Conservation (phyloP, 2,797 vertebrate species). For the Gallinago solitaria region DNA sequence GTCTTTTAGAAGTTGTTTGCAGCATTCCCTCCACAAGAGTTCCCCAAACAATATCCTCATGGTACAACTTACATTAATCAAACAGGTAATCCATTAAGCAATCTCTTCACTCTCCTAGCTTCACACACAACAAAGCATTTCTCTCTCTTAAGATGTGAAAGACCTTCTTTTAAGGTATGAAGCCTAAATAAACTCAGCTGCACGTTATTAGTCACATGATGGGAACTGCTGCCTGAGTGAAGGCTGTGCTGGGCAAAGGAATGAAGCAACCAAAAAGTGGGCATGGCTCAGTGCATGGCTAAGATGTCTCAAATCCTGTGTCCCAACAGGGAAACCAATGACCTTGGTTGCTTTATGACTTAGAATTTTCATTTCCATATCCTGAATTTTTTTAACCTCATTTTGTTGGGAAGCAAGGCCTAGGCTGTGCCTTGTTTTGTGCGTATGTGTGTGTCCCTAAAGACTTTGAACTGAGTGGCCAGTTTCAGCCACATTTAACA, state of each 20-base stretch:
- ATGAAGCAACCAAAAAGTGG: not conserved
- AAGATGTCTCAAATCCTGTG: not conserved
- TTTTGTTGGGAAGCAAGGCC: not conserved
- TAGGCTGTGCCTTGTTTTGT: not conserved
- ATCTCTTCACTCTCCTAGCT: not conserved
- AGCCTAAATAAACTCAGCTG: not conserved
- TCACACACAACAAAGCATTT: not conserved
- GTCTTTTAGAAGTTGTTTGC: not conserved
- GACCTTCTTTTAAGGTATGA: not conserved
- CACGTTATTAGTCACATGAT: not conserved
- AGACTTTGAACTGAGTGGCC: not conserved
- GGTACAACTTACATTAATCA: not conserved
- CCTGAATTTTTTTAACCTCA: not conserved
- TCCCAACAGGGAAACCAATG: not conserved
- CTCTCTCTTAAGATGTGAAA: not conserved
- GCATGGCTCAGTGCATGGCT: not conserved
- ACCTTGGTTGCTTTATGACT: not conserved
- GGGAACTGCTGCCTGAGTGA: not conserved
- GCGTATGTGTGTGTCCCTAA: not conserved
- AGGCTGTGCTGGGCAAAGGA: not conserved
- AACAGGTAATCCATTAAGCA: not conserved
- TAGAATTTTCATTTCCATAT: not conserved
- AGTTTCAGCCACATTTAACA: not conserved
- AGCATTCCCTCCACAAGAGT: not conserved
- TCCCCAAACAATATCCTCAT: slow-evolving; percentile 16